Percentiles rank a stretch among this genome's conserved stretches.
Evolutionary conservation across 2,888 invertebrate genomes (phyloP).

Genomic region (Crocallis elinguaria): DNA sequence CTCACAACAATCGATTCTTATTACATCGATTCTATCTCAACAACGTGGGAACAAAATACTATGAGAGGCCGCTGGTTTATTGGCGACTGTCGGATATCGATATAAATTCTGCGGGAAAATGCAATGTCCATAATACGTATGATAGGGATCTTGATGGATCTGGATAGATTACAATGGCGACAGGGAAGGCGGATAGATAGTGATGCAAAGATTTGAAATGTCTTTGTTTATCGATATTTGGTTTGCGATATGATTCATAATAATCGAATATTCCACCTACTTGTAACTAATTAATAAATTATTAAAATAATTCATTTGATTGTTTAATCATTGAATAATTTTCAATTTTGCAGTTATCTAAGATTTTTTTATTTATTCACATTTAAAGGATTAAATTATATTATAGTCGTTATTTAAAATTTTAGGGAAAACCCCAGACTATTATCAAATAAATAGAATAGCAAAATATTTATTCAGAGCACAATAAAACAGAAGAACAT

Average conservation of each 20-base stretch:
- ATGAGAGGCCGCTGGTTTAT: constrained; percentile 64
- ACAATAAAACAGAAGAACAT: too few species aligned
- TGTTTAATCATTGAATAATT: too few species aligned
- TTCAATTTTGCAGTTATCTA: too few species aligned
- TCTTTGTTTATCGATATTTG: constrained; percentile 31
- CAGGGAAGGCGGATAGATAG: constrained; percentile 45
- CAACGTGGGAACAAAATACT: constrained; percentile 63
- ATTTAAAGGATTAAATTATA: too few species aligned
- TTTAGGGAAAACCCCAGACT: too few species aligned
- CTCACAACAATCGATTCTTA: constrained; percentile 55
- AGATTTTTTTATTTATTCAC: too few species aligned
- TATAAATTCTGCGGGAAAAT: constrained; percentile 63
- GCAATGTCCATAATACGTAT: constrained; percentile 61
- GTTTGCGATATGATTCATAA: background rate
- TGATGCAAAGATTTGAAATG: constrained; percentile 40
- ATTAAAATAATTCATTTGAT: background rate
- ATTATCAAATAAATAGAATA: too few species aligned
- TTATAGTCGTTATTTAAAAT: too few species aligned
- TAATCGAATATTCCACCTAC: constrained; percentile 14
- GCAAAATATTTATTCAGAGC: too few species aligned
- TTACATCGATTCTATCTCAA: constrained; percentile 49
- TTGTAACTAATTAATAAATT: background rate
- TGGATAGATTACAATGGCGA: constrained; percentile 64
- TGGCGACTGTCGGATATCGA: constrained; percentile 58
- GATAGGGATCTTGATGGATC: constrained; percentile 73